These are phyloP conservation scores for Isotomurus palustris DNA, from an alignment of 2,888 invertebrate species.

Conservation along the genomic window DNA sequence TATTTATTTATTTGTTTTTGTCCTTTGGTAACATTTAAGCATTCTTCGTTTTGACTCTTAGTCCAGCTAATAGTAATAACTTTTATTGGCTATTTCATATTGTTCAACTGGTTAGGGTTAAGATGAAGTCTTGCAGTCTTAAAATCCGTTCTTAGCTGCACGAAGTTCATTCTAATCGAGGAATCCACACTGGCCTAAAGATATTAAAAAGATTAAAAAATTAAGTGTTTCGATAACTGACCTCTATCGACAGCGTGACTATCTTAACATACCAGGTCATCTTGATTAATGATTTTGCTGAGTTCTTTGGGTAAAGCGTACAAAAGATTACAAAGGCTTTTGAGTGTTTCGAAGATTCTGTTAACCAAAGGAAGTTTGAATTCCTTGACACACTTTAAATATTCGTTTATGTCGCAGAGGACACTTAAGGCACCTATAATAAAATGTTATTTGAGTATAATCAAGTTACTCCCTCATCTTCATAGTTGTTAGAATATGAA, in stretches of 20 bases:
- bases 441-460: slow-evolving; percentile 8
- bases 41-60: too few species aligned
- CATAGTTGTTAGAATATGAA: slow-evolving; percentile 14
- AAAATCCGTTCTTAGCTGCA: slow-evolving; percentile 90
- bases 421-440: slow-evolving; percentile 87
- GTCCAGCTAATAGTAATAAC: too few species aligned
- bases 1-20: too few species aligned
- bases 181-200: slow-evolving; percentile 84
- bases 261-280: slow-evolving; percentile 70
- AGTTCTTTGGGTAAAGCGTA: slow-evolving; percentile 94
- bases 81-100: slow-evolving; percentile 19
- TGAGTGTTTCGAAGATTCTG: slow-evolving; percentile 89
- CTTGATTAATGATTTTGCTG: slow-evolving; percentile 89
- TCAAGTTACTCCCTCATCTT: slow-evolving; percentile 1
- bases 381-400: slow-evolving; percentile 80
- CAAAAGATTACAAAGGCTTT: slow-evolving; percentile 90
- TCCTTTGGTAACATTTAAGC: too few species aligned
- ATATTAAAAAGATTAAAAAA: too few species aligned
- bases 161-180: slow-evolving; percentile 82
- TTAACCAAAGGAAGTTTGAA: slow-evolving; percentile 71
- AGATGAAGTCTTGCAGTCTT: slow-evolving; percentile 70
- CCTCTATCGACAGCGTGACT: too few species aligned
- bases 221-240: too few species aligned
- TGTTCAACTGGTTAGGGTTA: slow-evolving; percentile 20
- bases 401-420: slow-evolving; percentile 97